A percentile compares a stretch with the other conserved stretches of the same genome.
phyloP scores from a whole-genome alignment of 2,113 vertebrate species.

The Oncorhynchus nerka region DNA sequence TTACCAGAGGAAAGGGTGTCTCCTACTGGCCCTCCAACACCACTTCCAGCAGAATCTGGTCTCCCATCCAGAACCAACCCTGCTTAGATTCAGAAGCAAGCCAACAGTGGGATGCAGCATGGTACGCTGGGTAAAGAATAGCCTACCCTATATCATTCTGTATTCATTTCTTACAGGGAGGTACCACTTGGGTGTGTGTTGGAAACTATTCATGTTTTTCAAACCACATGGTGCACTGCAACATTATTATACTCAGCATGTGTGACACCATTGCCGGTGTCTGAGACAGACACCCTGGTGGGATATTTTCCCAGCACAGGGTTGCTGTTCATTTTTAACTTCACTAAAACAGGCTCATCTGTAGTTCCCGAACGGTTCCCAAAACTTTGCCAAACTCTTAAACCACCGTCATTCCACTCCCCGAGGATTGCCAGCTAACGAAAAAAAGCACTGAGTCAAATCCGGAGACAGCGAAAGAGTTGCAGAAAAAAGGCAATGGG shows the following conservation, averaged over 20 bases:
- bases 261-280: background rate
- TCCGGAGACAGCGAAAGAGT: background rate
- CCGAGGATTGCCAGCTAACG: conserved; percentile 2
- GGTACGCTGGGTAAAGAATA: too few relatives aligned
- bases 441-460: background rate
- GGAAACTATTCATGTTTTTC: background rate
- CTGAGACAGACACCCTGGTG: conserved; percentile 1
- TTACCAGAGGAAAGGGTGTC: too few relatives aligned
- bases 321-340: background rate
- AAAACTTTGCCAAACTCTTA: conserved; percentile 1
- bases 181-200: too few relatives aligned
- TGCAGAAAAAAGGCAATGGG: background rate
- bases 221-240: conserved; percentile 3
- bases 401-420: background rate
- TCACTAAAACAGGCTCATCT: background rate
- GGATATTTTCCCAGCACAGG: background rate
- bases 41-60: too few relatives aligned
- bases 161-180: too few relatives aligned
- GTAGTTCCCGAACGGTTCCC: background rate
- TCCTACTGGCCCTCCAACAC: too few relatives aligned
- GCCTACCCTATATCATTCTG: too few relatives aligned
- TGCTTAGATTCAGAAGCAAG: too few relatives aligned
- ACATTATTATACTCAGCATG: background rate
- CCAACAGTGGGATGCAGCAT: too few relatives aligned
- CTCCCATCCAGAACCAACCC: too few relatives aligned